phyloP scores from a whole-genome alignment of 2,113 vertebrate species.

The Antigone vipio region DNA sequence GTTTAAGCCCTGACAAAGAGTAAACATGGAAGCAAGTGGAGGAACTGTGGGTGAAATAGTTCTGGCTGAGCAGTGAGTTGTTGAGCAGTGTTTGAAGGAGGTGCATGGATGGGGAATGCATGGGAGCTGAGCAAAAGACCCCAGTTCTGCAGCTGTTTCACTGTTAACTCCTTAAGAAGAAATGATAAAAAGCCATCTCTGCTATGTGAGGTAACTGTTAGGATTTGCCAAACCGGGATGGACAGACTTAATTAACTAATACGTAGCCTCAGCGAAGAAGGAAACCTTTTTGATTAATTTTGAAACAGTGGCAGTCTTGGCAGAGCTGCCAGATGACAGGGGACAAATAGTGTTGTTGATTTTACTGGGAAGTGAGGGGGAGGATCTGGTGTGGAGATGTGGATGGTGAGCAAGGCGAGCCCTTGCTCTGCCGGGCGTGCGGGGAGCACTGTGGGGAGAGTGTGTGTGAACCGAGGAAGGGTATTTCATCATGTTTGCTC shows the following conservation, averaged over 20 bases:
- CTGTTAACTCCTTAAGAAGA: background rate
- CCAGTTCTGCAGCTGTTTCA: background rate
- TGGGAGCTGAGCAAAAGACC: background rate
- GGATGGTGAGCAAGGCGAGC: background rate
- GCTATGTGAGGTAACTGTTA: background rate
- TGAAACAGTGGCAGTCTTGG: fast-evolving
- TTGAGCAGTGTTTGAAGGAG: background rate
- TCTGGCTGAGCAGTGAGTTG: background rate
- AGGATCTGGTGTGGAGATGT: fast-evolving
- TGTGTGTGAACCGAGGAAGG: fast-evolving
- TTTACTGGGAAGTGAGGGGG: background rate
- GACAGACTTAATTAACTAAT: background rate
- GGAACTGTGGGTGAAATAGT: background rate
- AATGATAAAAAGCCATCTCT: background rate
- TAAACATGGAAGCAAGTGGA: background rate
- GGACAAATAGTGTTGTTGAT: background rate
- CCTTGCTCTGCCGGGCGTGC: fast-evolving
- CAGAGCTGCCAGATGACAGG: fast-evolving
- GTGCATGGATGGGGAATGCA: background rate
- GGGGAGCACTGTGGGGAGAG: background rate
- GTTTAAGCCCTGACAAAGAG: background rate
- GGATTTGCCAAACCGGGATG: background rate
- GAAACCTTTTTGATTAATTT: background rate
- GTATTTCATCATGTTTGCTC: background rate
- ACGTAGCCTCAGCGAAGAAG: background rate